phyloP scores from a whole-genome alignment of 2,888 invertebrate genomes.

The Nymphalis urticae region DNA sequence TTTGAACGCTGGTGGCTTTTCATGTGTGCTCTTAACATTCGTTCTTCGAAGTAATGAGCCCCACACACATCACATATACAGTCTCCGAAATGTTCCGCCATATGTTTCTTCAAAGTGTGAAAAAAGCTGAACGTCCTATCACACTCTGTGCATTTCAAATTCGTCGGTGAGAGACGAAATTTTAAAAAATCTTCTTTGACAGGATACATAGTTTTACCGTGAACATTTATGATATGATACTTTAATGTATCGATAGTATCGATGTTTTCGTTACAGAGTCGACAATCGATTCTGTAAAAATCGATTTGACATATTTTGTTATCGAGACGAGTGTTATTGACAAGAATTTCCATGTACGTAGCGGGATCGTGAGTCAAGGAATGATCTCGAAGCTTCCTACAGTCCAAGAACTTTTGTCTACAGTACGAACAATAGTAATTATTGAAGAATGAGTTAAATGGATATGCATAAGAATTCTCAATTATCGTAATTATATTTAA shows the following conservation, averaged over 20 bases:
- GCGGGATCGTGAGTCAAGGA: constrained; percentile 59
- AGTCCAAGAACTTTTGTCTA: constrained; percentile 56
- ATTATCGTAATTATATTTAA: constrained; percentile 58
- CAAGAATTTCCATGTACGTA: constrained; percentile 52
- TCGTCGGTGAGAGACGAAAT: constrained; percentile 55
- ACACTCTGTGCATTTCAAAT: constrained; percentile 53
- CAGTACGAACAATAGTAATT: constrained; percentile 65
- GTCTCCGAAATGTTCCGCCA: constrained; percentile 70
- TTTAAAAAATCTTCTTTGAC: constrained; percentile 58
- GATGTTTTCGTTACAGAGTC: constrained; percentile 58
- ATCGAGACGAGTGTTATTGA: constrained; percentile 37
- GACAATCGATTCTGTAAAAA: constrained; percentile 61
- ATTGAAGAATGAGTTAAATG: constrained; percentile 65
- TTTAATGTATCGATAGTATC: constrained; percentile 56
- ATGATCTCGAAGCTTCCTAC: constrained; percentile 59
- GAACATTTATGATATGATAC: constrained; percentile 51
- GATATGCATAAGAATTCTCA: constrained; percentile 65
- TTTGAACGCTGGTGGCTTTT: constrained; percentile 62
- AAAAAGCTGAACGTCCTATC: constrained; percentile 53
- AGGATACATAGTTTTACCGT: constrained; percentile 48
- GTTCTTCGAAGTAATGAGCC: constrained; percentile 72
- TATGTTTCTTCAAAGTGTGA: constrained; percentile 67
- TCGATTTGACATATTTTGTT: constrained; percentile 62
- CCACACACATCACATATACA: constrained; percentile 71
- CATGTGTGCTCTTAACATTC: constrained; percentile 68